These are phyloP conservation scores for Papilio dardanus DNA, from an alignment of 1,140 invertebrate species.

Conservation along the genomic window DNA sequence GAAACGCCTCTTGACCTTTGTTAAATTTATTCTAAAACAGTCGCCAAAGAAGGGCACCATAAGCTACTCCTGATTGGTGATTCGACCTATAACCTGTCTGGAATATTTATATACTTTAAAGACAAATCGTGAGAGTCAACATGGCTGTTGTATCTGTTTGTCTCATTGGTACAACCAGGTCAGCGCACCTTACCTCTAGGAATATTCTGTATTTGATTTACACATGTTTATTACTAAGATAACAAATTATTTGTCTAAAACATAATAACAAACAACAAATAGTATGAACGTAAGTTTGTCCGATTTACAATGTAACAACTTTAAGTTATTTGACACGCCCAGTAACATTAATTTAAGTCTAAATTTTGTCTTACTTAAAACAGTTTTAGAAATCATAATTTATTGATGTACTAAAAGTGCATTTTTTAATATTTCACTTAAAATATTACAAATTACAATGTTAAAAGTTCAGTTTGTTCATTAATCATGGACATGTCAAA, in stretches of 20 bases:
- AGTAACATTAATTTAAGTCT: too few species aligned
- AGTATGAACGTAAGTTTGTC: too few species aligned
- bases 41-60: not conserved
- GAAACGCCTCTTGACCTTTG: too few species aligned
- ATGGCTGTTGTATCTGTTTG: not conserved
- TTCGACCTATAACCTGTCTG: not conserved
- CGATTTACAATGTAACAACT: too few species aligned
- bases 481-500: not conserved
- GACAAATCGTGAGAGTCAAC: slow-evolving; percentile 6
- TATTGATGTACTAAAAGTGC: not conserved
- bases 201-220: slow-evolving; percentile 7
- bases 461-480: not conserved
- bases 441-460: not conserved
- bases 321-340: too few species aligned
- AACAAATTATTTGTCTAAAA: not conserved
- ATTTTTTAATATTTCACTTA: not conserved
- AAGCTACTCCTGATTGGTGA: not conserved
- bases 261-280: not conserved
- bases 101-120: not conserved
- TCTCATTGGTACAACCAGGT: not conserved
- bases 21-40: too few species aligned
- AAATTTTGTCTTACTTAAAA: too few species aligned
- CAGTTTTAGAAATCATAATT: too few species aligned
- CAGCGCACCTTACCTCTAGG: not conserved
- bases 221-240: slow-evolving; percentile 10